Percentiles rank a stretch among this genome's conserved stretches.
phyloP scores from a whole-genome alignment of 2,888 invertebrate genomes.

The Ophioninae sp. region DNA sequence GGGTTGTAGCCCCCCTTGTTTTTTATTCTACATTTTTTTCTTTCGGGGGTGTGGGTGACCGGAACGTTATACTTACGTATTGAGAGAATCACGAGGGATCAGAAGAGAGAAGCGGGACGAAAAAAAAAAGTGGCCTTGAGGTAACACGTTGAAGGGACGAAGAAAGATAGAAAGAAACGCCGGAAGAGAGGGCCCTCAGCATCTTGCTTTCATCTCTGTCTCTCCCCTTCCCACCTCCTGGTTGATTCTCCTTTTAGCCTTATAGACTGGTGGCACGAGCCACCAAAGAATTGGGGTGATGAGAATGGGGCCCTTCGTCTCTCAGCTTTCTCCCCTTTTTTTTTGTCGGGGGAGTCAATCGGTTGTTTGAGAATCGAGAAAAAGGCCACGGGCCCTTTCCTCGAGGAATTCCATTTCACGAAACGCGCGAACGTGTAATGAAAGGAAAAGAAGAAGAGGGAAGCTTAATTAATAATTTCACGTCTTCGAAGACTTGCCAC shows the following conservation, averaged over 20 bases:
- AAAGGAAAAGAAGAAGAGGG: too few relatives aligned
- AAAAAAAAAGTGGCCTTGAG: constrained; percentile 60
- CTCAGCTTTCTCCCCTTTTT: constrained; percentile 63
- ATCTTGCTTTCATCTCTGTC: constrained; percentile 45
- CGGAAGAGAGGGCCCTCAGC: constrained; percentile 59
- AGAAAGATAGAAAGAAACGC: constrained; percentile 52
- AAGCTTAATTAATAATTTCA: background rate
- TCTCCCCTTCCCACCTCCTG: constrained; percentile 52
- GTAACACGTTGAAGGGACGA: constrained; percentile 46
- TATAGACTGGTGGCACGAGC: constrained; percentile 71
- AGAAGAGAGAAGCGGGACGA: constrained; percentile 49
- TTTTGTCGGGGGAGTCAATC: constrained; percentile 68
- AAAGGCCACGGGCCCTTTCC: constrained; percentile 14
- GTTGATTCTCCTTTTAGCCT: constrained; percentile 13
- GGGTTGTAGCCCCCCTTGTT: constrained; percentile 40
- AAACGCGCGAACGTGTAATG: too few relatives aligned
- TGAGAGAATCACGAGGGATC: constrained; percentile 61
- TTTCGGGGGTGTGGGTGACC: constrained; percentile 36
- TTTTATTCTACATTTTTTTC: constrained; percentile 15
- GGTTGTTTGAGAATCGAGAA: constrained; percentile 3
- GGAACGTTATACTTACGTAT: constrained; percentile 65
- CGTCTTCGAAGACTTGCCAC: constrained; percentile 41
- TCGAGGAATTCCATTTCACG: too few relatives aligned
- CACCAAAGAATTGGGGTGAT: constrained; percentile 65
- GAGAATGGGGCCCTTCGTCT: constrained; percentile 41